These are phyloP conservation scores for Manis crassicaudata DNA, from an alignment of 2,797 vertebrate genomes.

Conservation along the genomic window DNA sequence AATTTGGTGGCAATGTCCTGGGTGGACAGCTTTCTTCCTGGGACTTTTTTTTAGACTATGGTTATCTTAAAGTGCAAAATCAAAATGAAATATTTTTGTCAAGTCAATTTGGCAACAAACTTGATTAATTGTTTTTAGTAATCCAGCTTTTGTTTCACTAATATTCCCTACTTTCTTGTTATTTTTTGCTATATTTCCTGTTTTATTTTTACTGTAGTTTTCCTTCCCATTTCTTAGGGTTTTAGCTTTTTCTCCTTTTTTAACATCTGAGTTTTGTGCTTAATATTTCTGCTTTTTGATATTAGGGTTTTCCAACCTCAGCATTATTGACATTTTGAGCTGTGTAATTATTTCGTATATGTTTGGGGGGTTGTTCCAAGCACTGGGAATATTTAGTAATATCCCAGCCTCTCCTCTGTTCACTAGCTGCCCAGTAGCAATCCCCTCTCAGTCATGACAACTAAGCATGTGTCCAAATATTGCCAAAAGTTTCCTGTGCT, in stretches of 20 bases:
- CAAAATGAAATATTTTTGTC: background rate
- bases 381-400: background rate
- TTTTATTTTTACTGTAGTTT: background rate
- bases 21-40: background rate
- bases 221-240: background rate
- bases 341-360: background rate
- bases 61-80: background rate
- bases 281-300: background rate
- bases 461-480: background rate
- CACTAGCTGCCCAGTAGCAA: background rate
- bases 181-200: background rate
- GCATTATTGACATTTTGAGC: background rate
- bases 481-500: background rate
- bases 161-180: background rate
- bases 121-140: background rate
- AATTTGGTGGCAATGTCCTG: background rate
- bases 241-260: background rate
- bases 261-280: background rate
- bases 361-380: background rate
- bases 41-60: background rate
- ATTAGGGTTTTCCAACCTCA: background rate
- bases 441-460: background rate
- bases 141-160: background rate
- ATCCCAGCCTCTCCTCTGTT: background rate
- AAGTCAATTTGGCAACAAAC: background rate